A percentile compares a stretch with the other conserved stretches of the same genome.
phyloP scores from a whole-genome alignment of 2,888 invertebrate genomes.

The Heliconius charithonia region DNA sequence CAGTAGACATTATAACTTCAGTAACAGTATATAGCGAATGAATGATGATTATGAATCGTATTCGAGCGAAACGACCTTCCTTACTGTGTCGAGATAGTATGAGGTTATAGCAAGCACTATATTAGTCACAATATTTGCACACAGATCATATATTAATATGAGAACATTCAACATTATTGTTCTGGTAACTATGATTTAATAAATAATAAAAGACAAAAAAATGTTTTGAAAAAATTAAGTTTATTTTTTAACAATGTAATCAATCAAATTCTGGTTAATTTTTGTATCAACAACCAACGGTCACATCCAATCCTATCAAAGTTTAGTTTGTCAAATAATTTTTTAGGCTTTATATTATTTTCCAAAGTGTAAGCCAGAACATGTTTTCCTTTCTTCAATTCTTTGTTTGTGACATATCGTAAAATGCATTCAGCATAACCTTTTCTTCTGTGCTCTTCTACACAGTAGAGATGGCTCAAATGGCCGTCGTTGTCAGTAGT shows the following conservation, averaged over 20 bases:
- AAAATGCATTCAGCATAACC: conserved; percentile 61
- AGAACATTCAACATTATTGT: neutral
- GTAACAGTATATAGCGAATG: conserved; percentile 1
- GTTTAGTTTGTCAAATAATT: conserved; percentile 51
- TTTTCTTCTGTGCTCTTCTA: conserved; percentile 58
- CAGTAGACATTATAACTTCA: conserved; percentile 41
- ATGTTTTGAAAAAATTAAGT: neutral
- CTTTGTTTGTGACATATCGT: conserved; percentile 54
- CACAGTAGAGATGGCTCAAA: conserved; percentile 60
- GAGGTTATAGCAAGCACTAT: neutral
- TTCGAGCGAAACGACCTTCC: neutral
- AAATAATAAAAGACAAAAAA: neutral
- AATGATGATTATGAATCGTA: neutral
- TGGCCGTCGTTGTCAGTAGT: conserved; percentile 58
- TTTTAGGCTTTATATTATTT: conserved; percentile 49
- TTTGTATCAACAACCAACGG: conserved; percentile 47
- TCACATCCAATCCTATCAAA: conserved; percentile 47
- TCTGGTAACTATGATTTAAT: neutral
- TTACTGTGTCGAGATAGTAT: neutral
- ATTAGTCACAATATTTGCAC: conserved; percentile 11
- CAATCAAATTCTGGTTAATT: neutral
- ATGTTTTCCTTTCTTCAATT: conserved; percentile 49
- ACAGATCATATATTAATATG: neutral
- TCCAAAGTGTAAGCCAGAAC: conserved; percentile 51
- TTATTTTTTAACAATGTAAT: neutral